Percentiles rank a stretch among this genome's conserved stretches.
Conservation (phyloP, 1,140 invertebrate genomes). For the Trissolcus basalis region DNA sequence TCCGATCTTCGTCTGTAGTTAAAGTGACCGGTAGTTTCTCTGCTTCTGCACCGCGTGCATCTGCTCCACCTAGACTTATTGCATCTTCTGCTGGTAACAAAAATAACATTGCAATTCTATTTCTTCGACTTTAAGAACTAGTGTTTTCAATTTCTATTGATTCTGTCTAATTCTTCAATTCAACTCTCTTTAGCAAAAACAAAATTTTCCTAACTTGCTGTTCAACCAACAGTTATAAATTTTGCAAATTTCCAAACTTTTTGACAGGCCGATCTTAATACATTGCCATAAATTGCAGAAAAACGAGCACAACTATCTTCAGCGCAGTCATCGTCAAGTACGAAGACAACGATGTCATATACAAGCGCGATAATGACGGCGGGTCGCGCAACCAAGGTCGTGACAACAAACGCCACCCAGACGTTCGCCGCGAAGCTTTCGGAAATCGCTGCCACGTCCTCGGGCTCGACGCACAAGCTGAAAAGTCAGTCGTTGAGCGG, state of each 20-base stretch:
- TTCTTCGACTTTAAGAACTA: too few species aligned
- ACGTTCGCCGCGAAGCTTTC: slow-evolving; percentile 81
- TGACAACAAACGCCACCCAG: slow-evolving; percentile 75
- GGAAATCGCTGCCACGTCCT: slow-evolving; percentile 73
- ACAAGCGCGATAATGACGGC: slow-evolving; percentile 79
- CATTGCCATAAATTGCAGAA: too few species aligned
- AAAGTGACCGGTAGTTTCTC: slow-evolving; percentile 70
- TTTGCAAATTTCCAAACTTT: too few species aligned
- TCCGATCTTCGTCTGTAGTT: slow-evolving; percentile 67
- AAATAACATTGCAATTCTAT: too few species aligned
- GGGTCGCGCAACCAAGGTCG: slow-evolving; percentile 73
- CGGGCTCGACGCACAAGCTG: slow-evolving; percentile 48
- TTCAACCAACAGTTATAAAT: too few species aligned
- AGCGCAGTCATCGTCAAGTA: slow-evolving; percentile 74
- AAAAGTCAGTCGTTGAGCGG: slow-evolving; percentile 50
- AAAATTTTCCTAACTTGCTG: too few species aligned
- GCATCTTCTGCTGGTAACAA: slow-evolving; percentile 72
- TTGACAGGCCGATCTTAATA: too few species aligned
- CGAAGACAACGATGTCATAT: slow-evolving; percentile 81
- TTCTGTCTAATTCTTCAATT: too few species aligned
- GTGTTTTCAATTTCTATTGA: too few species aligned
- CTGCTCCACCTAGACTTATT: slow-evolving; percentile 74
- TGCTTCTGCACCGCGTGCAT: slow-evolving; percentile 71
- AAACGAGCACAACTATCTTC: slow-evolving; percentile 71
- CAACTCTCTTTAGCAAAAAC: too few species aligned